phyloP scores from a whole-genome alignment of 2,888 invertebrate species.

The Agriopis aurantiaria region DNA sequence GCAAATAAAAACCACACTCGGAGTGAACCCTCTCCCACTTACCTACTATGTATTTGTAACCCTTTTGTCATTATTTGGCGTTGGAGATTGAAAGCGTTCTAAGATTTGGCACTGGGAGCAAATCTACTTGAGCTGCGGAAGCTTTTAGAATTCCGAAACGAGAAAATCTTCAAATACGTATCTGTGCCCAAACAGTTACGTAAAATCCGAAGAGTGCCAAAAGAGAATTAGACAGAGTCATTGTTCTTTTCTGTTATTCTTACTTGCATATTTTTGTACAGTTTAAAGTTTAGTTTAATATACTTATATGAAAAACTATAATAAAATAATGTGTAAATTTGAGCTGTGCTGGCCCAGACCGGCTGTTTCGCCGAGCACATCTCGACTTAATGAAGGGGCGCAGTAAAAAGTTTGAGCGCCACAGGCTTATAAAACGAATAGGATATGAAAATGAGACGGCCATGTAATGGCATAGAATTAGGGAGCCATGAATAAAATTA shows the following conservation, averaged over 20 bases:
- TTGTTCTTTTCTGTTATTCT: slow-evolving; percentile 4
- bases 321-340: slow-evolving; percentile 16
- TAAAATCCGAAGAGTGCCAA: slow-evolving; percentile 11
- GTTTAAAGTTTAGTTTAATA: too few species aligned
- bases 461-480: slow-evolving; percentile 42
- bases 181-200: neutral
- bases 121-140: slow-evolving; percentile 8
- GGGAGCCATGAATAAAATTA: slow-evolving; percentile 47
- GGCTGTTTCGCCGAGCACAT: slow-evolving; percentile 34
- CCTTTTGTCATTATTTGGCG: slow-evolving; percentile 2
- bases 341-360: slow-evolving; percentile 9
- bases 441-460: slow-evolving; percentile 39
- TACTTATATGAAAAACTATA: too few species aligned
- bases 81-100: neutral
- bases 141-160: slow-evolving; percentile 12
- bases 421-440: slow-evolving; percentile 39
- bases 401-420: slow-evolving; percentile 42
- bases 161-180: slow-evolving; percentile 3
- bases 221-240: slow-evolving; percentile 2
- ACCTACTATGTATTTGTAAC: neutral
- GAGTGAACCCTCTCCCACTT: neutral
- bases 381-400: slow-evolving; percentile 43
- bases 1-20: neutral
- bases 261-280: neutral
- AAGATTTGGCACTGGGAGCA: slow-evolving; percentile 18